Base-by-base conservation (phyloP, 2,797 vertebrate species). In the Pempheris klunzingeri region DNA sequence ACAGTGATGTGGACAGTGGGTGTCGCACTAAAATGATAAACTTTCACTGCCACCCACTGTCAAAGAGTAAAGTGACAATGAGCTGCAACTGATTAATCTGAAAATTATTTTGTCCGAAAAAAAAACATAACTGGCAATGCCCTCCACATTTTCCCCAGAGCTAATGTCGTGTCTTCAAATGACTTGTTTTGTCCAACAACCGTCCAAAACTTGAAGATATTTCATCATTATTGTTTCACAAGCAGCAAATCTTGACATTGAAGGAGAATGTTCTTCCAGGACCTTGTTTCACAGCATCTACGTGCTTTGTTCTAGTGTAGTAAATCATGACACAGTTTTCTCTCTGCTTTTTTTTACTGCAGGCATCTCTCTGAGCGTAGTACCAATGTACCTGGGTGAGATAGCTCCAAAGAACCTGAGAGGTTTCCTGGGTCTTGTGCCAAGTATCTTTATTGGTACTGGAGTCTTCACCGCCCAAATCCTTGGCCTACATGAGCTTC, bases 301-400 rank as follows among this genome's bases (percentile, higher is more conserved):
- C 22, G 17, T 50, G 18, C 11, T 44, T 38, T 6, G 7, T 46
- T 54, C 0, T 5, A 28, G 36, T 28, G 24, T 60, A 39, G 9
- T 28, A 55, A 61, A 49, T 62, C 55, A 66, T 50, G n/a, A 47
- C 13, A 39, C 36, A 15, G 24, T 0, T 38, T 62, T 13, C 14
- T 65, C 12, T 59, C 4, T 76, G 24, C 5, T 59, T 38, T 34
- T 44, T 1, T 43, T 43, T n/a, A 6, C 59, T 22, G 3, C 84
- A 97, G 97, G 97, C 8, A 96, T 98, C 77, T 96, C 96, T 73
- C 92, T 98, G 10, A 97, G 96, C 0, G 96, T 96, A 7, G 96
- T 98, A 22, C 97, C 97, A 0, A 97, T 98, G 95, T 98, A 98
- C 88, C 86, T 98, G 46, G 97, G 97, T 59, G 97, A 98, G 92